These are phyloP conservation scores for Ariopsis seemanni DNA, from an alignment of 2,113 vertebrate genomes.

Conservation along the genomic window DNA sequence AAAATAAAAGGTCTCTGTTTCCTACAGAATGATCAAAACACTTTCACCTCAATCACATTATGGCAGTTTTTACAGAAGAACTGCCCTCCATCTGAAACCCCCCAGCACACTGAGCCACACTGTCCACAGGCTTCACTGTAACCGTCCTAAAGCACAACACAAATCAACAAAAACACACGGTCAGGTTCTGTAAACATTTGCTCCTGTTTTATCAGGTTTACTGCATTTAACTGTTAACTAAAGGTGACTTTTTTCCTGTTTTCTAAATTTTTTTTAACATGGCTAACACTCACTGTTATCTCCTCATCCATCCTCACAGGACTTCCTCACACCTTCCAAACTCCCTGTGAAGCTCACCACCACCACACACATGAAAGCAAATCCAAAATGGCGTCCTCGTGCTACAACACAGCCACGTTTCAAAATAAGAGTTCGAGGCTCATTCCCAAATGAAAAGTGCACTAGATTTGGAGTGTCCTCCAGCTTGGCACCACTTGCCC, in stretches of 20 bases:
- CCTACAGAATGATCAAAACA: neutral
- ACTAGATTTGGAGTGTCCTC: neutral
- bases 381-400: slow-evolving; percentile 10
- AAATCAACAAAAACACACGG: neutral
- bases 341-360: neutral
- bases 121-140: slow-evolving; percentile 79
- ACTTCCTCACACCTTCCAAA: neutral
- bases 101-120: slow-evolving; percentile 86
- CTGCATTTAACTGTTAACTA: neutral
- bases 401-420: neutral
- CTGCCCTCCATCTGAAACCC: slow-evolving; percentile 82
- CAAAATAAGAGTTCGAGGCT: slow-evolving; percentile 36
- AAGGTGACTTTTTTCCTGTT: no score
- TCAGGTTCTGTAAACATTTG: neutral
- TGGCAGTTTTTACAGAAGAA: slow-evolving; percentile 91
- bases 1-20: neutral
- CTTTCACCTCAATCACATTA: slow-evolving; percentile 87
- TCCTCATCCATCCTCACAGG: slow-evolving; percentile 50
- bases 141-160: slow-evolving; percentile 68
- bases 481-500: no score
- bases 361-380: neutral
- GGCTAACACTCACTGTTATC: slow-evolving; percentile 42
- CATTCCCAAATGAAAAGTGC: neutral
- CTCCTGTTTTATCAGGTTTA: neutral
- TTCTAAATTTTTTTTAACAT: neutral